Base-by-base conservation (phyloP, 1,140 invertebrate genomes). In the Saxidomus purpurata region DNA sequence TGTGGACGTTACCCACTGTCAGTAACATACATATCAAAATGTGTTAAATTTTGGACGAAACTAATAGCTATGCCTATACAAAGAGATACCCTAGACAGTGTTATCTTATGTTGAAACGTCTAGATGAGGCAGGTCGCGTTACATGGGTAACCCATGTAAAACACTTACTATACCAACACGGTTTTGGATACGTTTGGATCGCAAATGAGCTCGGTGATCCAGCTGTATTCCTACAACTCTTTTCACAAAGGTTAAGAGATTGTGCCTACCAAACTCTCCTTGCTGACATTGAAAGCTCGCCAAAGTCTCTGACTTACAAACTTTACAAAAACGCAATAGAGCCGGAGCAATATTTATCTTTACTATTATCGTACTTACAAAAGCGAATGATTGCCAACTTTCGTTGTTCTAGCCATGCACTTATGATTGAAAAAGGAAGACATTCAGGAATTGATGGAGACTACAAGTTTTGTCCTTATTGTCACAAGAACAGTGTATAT, bases 391-490 rank as follows among this genome's bases (percentile, higher is more conserved):
- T 79, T 22, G 13, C 40, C 22, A 49, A 31, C 31, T 79, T 79
- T 28, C 25, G 76, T 8, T 79, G 76, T 28, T 79, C 76, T 49
- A 38, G 76, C n/a, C 76, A 79, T 49, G 13, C 15, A 28, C 76
- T 79, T 31, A 49, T 79, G 76, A 79, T 79, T 49, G 76, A 79
- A 38, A 79, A 79, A 28, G 76, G 43, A 49, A 47, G 76, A 31
- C 76, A 79, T 8, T 52, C 25, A 38, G n/a, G n/a, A 17, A 47
- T 79, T 4, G 76, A 31, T 31, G 28, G 76, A 47, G 76, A 79
- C 8, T 55, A 31, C 22, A 28, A 22, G 11, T 79, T 49, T 34
- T 79, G 76, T 79, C 40, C 76, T 11, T 55, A 52, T 17, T 79
- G 76, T 31, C 43, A 17, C 9, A 47, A 25, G 15, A 52, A 47